These are phyloP conservation scores for Neolamprologus tretocephalus DNA, from an alignment of 2,113 vertebrate species.

Conservation along the genomic window DNA sequence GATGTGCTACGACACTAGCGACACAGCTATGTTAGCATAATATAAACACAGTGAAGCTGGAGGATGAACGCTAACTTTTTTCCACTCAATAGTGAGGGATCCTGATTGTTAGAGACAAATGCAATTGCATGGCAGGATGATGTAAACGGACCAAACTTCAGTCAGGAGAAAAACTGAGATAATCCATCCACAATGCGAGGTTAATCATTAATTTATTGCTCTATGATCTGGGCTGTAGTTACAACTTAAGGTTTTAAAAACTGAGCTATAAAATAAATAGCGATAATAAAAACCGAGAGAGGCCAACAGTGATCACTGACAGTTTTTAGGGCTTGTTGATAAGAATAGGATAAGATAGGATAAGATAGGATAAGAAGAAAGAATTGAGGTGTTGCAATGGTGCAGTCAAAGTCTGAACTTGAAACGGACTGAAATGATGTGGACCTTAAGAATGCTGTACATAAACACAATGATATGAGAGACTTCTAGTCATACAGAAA, in stretches of 20 bases:
- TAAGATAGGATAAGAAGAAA: neutral
- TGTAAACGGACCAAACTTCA: neutral
- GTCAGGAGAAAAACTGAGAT: neutral
- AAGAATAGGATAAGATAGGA: neutral
- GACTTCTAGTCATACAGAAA: neutral
- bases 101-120: neutral
- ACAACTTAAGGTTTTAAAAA: neutral
- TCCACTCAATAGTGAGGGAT: neutral
- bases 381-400: neutral
- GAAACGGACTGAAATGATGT: neutral
- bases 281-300: neutral
- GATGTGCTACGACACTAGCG: neutral
- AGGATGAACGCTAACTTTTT: neutral
- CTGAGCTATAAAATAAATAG: accelerated
- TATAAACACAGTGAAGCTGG: neutral
- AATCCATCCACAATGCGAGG: neutral
- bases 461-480: neutral
- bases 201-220: neutral
- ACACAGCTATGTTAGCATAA: neutral
- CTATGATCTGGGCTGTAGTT: neutral
- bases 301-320: neutral
- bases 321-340: neutral
- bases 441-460: neutral
- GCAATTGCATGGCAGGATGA: neutral
- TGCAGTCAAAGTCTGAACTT: neutral